Conservation (phyloP, 2,888 invertebrate genomes). For the Melinaea marsaeus region DNA sequence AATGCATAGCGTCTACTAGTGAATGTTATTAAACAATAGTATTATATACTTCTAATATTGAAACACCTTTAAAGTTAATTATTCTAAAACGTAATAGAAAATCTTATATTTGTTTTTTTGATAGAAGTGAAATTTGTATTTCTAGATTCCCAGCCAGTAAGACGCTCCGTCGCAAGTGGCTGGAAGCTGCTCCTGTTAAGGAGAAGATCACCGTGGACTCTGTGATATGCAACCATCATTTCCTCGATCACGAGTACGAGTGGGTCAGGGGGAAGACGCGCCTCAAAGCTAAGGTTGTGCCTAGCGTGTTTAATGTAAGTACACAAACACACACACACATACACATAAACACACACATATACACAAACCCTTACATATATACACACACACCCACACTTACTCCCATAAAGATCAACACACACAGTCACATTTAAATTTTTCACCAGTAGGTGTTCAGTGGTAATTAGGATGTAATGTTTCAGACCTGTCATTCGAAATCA, state of each 20-base stretch:
- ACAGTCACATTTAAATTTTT: not conserved
- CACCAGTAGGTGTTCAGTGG: not conserved
- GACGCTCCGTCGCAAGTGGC: slow-evolving; percentile 49
- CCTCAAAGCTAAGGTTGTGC: slow-evolving; percentile 55
- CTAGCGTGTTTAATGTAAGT: slow-evolving; percentile 42
- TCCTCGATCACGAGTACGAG: slow-evolving; percentile 47
- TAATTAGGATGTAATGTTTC: not conserved
- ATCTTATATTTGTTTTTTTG: no score
- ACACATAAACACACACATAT: not conserved
- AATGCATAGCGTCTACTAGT: no score
- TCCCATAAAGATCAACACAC: no score
- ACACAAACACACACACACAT: not conserved
- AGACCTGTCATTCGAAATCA: not conserved
- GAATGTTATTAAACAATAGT: no score
- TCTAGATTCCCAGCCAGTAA: slow-evolving; percentile 57
- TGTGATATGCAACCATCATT: slow-evolving; percentile 56
- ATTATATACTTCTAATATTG: no score
- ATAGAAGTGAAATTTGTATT: not conserved
- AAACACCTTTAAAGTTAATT: no score
- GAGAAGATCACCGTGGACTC: slow-evolving; percentile 39
- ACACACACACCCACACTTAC: not conserved
- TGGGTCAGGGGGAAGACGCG: slow-evolving; percentile 48
- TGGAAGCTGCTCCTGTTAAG: slow-evolving; percentile 43
- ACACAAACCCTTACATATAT: not conserved
- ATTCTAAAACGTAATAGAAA: no score